phyloP scores from a whole-genome alignment of 2,888 invertebrate species.

The Penaeus monodon region DNA sequence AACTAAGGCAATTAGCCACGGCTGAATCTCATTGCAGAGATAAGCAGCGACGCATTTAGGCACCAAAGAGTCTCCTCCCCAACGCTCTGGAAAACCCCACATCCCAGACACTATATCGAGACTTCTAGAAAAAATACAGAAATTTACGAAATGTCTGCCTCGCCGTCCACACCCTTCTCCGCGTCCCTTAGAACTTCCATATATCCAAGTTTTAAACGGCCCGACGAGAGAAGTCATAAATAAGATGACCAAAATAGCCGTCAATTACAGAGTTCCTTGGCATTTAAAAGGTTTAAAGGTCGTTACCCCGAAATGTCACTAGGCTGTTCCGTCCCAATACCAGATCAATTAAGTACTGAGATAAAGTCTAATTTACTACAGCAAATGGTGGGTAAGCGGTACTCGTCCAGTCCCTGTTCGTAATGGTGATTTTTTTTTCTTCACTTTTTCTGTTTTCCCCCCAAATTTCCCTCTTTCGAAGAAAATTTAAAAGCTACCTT shows the following conservation, averaged over 20 bases:
- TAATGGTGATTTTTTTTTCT: no score
- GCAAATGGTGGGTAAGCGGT: constrained; percentile 3
- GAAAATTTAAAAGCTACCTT: no score
- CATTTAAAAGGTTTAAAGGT: constrained; percentile 34
- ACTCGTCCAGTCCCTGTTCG: background rate
- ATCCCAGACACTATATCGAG: no score
- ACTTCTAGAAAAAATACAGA: no score
- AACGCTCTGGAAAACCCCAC: no score
- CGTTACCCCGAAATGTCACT: constrained; percentile 38
- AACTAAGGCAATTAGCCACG: constrained; percentile 10
- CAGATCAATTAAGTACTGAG: constrained; percentile 36
- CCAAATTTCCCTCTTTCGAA: no score
- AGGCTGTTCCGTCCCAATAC: constrained; percentile 21
- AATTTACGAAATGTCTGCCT: background rate
- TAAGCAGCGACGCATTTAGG: background rate
- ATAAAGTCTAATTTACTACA: constrained; percentile 28
- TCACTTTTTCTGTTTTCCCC: no score
- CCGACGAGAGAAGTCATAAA: constrained; percentile 14
- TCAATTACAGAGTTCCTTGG: constrained; percentile 32
- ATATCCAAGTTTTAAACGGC: background rate
- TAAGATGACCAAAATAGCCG: constrained; percentile 29
- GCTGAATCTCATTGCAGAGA: background rate
- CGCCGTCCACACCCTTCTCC: background rate
- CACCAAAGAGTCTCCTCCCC: no score
- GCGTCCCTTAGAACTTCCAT: background rate